Evolutionary conservation across 2,888 invertebrate species (phyloP).

Genomic region (Aphelenchoides bicaudatus): DNA sequence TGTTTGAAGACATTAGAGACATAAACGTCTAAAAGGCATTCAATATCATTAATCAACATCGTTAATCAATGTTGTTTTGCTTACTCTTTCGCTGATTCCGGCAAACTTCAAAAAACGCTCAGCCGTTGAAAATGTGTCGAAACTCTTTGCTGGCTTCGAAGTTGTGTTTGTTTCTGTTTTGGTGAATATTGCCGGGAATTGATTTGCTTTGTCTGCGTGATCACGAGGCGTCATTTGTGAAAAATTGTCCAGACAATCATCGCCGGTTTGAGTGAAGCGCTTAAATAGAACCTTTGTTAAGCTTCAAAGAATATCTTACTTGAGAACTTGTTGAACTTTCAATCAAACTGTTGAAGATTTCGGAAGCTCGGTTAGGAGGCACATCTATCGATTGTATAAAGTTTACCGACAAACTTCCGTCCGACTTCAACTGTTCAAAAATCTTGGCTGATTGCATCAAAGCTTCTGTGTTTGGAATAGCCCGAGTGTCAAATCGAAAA

Average conservation of each 20-base stretch:
- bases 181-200: not conserved
- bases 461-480: not conserved
- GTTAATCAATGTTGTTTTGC: not conserved
- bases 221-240: constrained; percentile 6
- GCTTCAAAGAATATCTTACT: not conserved
- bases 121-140: too few species aligned
- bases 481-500: constrained; percentile 2
- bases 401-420: not conserved
- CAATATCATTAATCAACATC: too few species aligned
- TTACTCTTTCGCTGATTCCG: not conserved
- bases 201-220: not conserved
- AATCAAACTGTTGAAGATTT: not conserved
- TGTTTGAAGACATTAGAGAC: constrained; percentile 1
- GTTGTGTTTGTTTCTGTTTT: not conserved
- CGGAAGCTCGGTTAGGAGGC: not conserved
- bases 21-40: not conserved
- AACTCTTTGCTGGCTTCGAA: too few species aligned
- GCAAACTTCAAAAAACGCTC: constrained; percentile 8
- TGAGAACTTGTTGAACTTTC: not conserved
- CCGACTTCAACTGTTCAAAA: not conserved
- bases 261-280: constrained; percentile 3
- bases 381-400: constrained; percentile 5
- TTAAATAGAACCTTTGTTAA: not conserved
- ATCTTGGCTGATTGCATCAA: not conserved
- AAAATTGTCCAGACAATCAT: not conserved